Percentiles rank a stretch among this genome's conserved stretches.
Conservation (phyloP, 2,113 vertebrate species). For the Macrotus californicus region DNA sequence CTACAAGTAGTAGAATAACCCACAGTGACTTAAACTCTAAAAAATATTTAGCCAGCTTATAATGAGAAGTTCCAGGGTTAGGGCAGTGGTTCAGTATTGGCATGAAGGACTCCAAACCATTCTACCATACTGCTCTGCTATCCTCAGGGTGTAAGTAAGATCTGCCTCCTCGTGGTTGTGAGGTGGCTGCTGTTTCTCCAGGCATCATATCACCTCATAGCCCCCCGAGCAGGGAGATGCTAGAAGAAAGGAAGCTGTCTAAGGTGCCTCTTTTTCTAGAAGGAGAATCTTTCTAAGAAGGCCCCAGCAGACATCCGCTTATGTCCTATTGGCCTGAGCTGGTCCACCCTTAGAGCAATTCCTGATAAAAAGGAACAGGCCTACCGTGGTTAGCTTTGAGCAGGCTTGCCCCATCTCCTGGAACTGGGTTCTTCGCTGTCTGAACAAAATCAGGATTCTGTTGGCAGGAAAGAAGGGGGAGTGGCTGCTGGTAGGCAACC, state of each 20-base stretch:
- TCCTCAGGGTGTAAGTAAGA: neutral
- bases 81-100: neutral
- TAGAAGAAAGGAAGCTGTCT: neutral
- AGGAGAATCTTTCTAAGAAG: neutral
- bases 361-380: neutral
- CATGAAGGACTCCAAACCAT: neutral
- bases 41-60: neutral
- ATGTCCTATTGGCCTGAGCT: neutral
- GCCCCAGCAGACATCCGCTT: neutral
- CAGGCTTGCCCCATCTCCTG: neutral
- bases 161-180: neutral
- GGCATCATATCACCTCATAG: neutral
- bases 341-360: neutral
- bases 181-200: neutral
- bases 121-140: neutral
- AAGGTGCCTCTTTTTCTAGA: neutral
- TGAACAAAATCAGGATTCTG: conserved; percentile 16
- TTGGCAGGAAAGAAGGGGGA: conserved; percentile 15
- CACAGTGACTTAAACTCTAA: neutral
- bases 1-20: neutral
- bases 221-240: neutral
- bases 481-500: neutral
- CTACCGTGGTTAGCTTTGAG: neutral
- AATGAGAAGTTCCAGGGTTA: neutral
- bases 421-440: neutral